Evolutionary conservation across 2,113 vertebrate genomes (phyloP).

Genomic region (Corythornis vintsioides): DNA sequence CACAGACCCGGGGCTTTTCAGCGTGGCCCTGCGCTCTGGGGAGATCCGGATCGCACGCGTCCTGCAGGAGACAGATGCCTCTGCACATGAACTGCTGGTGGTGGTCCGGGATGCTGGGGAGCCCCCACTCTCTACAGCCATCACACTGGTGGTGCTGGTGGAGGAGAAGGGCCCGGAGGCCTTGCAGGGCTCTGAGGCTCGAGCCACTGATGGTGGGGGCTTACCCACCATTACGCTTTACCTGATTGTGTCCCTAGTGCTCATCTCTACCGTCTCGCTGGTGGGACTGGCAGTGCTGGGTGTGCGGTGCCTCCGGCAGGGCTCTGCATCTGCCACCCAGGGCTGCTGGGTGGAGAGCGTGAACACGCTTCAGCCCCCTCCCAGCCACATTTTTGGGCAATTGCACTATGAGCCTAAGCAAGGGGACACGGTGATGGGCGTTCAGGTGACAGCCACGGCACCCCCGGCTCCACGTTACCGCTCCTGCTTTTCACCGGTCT

Average conservation of each 20-base stretch:
- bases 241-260: slow-evolving; percentile 84
- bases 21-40: slow-evolving; percentile 75
- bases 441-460: slow-evolving; percentile 73
- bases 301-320: slow-evolving; percentile 46
- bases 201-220: slow-evolving; percentile 58
- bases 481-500: slow-evolving; percentile 83
- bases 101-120: slow-evolving; percentile 77
- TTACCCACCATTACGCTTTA: slow-evolving; percentile 83
- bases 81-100: slow-evolving; percentile 72
- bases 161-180: slow-evolving; percentile 77
- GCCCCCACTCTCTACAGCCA: slow-evolving; percentile 72
- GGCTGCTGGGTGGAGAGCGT: slow-evolving; percentile 59
- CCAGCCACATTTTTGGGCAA: slow-evolving; percentile 62
- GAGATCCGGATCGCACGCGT: slow-evolving; percentile 76
- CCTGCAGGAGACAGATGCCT: slow-evolving; percentile 64
- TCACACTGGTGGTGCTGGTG: slow-evolving; percentile 77
- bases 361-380: slow-evolving; percentile 42
- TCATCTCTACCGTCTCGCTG: slow-evolving; percentile 81
- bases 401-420: slow-evolving; percentile 72
- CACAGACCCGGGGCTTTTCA: slow-evolving; percentile 77
- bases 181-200: slow-evolving; percentile 71
- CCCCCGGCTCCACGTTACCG: slow-evolving; percentile 79
- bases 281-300: slow-evolving; percentile 67
- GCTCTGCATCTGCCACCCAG: neutral
- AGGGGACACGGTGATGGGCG: slow-evolving; percentile 72